These are phyloP conservation scores for Dicrurus megarhynchus DNA, from an alignment of 2,113 vertebrate species.

Conservation along the genomic window DNA sequence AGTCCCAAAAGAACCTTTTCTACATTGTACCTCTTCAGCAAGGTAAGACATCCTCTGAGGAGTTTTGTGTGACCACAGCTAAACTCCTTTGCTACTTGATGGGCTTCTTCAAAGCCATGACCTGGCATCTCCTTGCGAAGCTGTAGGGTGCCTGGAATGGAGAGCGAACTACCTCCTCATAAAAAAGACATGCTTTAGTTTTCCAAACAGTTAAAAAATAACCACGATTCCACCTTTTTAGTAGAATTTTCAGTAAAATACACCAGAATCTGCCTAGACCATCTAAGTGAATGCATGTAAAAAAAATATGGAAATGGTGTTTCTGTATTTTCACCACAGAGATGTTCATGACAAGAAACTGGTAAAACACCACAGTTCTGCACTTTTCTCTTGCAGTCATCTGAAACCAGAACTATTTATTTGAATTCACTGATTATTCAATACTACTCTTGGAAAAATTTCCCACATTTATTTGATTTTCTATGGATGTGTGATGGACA, in stretches of 20 bases:
- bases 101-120: not conserved
- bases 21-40: not conserved
- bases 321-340: not conserved
- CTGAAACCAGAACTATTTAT: not conserved
- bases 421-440: not conserved
- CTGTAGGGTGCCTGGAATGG: not conserved
- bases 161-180: not conserved
- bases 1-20: not conserved
- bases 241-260: not conserved
- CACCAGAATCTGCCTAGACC: not conserved
- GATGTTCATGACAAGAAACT: not conserved
- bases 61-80: not conserved
- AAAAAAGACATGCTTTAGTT: not conserved
- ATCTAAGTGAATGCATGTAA: not conserved
- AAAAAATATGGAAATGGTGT: not conserved
- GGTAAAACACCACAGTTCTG: not conserved
- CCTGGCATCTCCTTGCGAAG: not conserved
- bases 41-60: not conserved
- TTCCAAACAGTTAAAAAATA: not conserved
- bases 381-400: not conserved
- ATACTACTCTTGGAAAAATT: not conserved
- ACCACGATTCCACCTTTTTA: rapidly evolving
- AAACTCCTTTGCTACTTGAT: not conserved
- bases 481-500: not conserved
- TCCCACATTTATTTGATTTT: not conserved